These are phyloP conservation scores for Anolis apletophallus DNA, from an alignment of 2,797 vertebrate species.

Conservation along the genomic window DNA sequence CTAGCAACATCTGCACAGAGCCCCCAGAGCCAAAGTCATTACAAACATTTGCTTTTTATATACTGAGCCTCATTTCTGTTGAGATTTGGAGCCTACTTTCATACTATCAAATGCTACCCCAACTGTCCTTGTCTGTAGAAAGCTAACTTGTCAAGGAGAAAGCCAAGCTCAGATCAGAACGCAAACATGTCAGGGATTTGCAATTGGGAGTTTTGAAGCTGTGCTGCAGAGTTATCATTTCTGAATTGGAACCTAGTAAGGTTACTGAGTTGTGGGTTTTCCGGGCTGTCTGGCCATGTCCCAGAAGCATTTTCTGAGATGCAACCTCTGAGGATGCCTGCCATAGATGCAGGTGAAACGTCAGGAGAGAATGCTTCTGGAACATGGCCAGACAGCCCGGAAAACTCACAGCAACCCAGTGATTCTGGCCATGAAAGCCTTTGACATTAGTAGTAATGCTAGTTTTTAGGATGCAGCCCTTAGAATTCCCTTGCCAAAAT, in stretches of 20 bases:
- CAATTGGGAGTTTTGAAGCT: neutral
- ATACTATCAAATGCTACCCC: neutral
- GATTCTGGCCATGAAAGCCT: too few relatives aligned
- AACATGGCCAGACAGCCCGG: too few relatives aligned
- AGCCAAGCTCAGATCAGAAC: neutral
- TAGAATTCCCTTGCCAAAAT: neutral
- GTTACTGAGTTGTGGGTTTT: too few relatives aligned
- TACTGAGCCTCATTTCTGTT: neutral
- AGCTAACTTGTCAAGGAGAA: neutral
- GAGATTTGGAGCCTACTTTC: neutral
- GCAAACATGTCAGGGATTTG: too few relatives aligned
- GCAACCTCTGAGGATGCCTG: too few relatives aligned
- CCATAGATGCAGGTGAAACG: too few relatives aligned
- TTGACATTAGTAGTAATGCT: too few relatives aligned
- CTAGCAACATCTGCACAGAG: neutral
- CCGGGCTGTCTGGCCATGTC: too few relatives aligned
- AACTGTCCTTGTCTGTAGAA: neutral
- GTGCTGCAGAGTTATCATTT: neutral
- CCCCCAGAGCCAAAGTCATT: neutral
- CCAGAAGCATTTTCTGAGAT: too few relatives aligned
- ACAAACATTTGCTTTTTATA: neutral
- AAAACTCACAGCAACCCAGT: too few relatives aligned
- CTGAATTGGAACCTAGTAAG: neutral
- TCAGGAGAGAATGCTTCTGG: too few relatives aligned
- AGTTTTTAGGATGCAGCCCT: neutral